phyloP scores from a whole-genome alignment of 2,797 vertebrate species.

The Glossophaga mutica region DNA sequence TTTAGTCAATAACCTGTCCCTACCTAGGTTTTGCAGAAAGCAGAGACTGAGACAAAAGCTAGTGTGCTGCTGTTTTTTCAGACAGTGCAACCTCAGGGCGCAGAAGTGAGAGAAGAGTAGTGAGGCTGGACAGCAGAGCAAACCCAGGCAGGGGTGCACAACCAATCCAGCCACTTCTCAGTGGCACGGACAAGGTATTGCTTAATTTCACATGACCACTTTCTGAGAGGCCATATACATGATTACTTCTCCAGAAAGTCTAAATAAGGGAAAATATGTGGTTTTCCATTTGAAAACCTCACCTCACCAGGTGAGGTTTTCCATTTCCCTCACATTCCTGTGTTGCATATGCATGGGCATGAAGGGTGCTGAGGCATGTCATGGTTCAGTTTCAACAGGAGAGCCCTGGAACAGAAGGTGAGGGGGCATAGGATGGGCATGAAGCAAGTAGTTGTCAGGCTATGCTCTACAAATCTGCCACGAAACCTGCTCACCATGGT shows the following conservation, averaged over 20 bases:
- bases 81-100: neutral
- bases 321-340: neutral
- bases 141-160: neutral
- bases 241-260: neutral
- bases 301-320: neutral
- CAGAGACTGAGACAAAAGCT: neutral
- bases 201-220: neutral
- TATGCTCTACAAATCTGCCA: neutral
- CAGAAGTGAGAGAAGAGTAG: neutral
- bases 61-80: neutral
- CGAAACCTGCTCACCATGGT: neutral
- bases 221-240: neutral
- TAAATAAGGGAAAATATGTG: neutral
- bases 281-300: neutral
- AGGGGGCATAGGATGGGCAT: fast-evolving
- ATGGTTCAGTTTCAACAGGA: neutral
- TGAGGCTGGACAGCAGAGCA: neutral
- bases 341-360: neutral
- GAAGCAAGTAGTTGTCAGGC: neutral
- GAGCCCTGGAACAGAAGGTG: too few species aligned
- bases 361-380: neutral
- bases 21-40: neutral
- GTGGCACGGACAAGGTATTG: neutral
- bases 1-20: neutral
- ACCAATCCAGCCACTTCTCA: neutral